Evolutionary conservation across 23 tunicate species (phyloP), one percentile per base, ranked within the genome.

Genomic region (Aplidium turbinatum): DNA sequence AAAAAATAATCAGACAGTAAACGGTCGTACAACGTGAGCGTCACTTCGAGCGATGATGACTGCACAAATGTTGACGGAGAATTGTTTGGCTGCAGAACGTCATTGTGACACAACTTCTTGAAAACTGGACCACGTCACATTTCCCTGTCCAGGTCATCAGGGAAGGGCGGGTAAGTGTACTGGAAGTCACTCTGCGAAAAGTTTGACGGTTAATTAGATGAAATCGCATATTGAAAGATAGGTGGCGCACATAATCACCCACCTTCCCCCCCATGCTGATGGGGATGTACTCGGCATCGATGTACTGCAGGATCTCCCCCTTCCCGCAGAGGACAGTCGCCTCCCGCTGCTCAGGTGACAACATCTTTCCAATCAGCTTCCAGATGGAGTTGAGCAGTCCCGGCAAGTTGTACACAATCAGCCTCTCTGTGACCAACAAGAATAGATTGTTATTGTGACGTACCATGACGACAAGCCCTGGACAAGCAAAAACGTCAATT

Each of bases 331-430:
- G 34, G 13, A 61, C 62, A 1, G 86, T 82, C n/a, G 48, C 50
- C 5, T 80, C 86, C 20, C 83, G 53, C 40, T 88, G 96, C 34
- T 88, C 96, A 13, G 68, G 53, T 30, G 83, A 74, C 75, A 88
- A 47, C 96, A 87, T 73, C 51, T 88, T 87, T 26, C 86, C 82
- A 27, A 88, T 79, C 34, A 88, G 52, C 31, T 88, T 88, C 96
- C 96, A 88, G 35, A 88, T 71, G 4, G 96, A 75, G 55, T 57
- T 60, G n/a, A 88, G 47, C 22, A 80, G 76, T 1, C 39, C n/a
- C 1, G 87, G 87, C 64, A 82, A 34, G 58, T 82, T 82, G 87
- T 82, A 82, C 25, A 82, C 58, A 38, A 82, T 62, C 46, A 60
- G 73, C 11, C 57, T 36, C 1, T 73, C 87, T 82, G 85, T 30